phyloP scores from a whole-genome alignment of 2,113 vertebrate genomes.

The Lagopus leucura region DNA sequence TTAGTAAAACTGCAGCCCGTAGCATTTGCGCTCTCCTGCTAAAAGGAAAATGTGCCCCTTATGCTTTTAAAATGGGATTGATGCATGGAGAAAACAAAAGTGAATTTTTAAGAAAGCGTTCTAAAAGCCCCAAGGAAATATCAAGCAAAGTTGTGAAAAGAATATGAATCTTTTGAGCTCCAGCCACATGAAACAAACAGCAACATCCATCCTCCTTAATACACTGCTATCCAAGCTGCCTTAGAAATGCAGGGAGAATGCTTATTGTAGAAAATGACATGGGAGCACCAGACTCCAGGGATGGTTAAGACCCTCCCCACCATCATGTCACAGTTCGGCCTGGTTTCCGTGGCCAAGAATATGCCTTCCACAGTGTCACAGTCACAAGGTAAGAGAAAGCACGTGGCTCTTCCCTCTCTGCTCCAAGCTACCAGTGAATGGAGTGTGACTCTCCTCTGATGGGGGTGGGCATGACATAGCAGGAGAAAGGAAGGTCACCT shows the following conservation, averaged over 20 bases:
- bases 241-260: too few species aligned
- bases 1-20: neutral
- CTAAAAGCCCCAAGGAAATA: neutral
- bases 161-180: neutral
- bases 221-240: neutral
- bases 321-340: too few species aligned
- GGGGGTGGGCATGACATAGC: neutral
- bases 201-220: neutral
- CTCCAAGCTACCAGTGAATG: neutral
- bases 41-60: neutral
- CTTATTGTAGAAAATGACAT: neutral
- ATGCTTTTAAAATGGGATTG: neutral
- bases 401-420: neutral
- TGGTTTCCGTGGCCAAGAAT: too few species aligned
- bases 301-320: neutral
- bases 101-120: neutral
- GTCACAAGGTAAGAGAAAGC: neutral
- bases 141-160: neutral
- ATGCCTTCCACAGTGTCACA: neutral
- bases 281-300: neutral
- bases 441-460: rapidly evolving
- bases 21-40: neutral
- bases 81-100: neutral
- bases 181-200: neutral
- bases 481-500: neutral